Conservation (phyloP, 2,113 vertebrate species). For the Gopherus evgoodei region DNA sequence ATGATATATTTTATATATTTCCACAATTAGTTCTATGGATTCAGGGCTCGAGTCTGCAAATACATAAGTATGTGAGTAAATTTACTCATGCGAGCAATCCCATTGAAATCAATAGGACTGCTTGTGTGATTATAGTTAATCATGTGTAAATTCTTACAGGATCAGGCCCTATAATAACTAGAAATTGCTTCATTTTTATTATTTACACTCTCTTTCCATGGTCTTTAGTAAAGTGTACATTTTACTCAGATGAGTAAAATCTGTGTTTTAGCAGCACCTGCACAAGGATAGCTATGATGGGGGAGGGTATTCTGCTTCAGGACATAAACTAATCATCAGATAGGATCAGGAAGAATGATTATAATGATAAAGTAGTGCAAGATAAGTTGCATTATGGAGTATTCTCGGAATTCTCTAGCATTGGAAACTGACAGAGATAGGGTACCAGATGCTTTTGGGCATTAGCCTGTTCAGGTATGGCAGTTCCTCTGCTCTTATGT, state of each 20-base stretch:
- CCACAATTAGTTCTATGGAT: constrained; percentile 49
- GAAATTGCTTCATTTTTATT: background rate
- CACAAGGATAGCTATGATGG: background rate
- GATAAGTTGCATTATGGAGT: background rate
- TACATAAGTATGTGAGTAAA: background rate
- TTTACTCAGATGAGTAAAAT: background rate
- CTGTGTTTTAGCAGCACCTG: background rate
- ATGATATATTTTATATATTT: constrained; percentile 62
- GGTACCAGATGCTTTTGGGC: background rate
- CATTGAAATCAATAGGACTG: background rate
- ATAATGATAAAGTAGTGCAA: background rate
- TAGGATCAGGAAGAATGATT: background rate
- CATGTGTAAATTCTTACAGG: constrained; percentile 1
- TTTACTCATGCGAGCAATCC: constrained; percentile 18
- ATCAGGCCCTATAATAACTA: background rate
- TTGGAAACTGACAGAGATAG: background rate
- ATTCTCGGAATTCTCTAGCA: background rate
- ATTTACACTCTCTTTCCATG: background rate
- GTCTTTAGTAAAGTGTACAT: background rate
- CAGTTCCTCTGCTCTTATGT: background rate
- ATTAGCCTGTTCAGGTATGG: background rate
- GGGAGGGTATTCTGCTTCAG: background rate
- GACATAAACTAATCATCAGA: background rate
- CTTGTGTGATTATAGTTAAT: constrained; percentile 28
- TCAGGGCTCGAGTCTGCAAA: constrained; percentile 54